Evolutionary conservation across 2,797 vertebrate species (phyloP), one percentile per base, ranked within the genome.

Genomic region (Erpetoichthys calabaricus): DNA sequence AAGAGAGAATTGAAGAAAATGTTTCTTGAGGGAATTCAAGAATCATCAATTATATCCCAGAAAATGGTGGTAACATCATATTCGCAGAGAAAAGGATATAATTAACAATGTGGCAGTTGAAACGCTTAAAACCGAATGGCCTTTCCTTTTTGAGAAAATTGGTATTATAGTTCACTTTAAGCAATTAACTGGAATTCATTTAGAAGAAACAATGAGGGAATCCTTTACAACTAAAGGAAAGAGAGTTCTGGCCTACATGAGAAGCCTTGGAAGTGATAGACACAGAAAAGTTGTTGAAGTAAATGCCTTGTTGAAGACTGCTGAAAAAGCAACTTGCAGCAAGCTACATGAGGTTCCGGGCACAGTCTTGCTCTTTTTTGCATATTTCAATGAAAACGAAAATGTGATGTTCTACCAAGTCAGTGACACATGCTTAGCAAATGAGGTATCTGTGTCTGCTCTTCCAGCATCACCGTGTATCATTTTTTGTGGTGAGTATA

Each of bases 401-500:
- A n/a, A n/a, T 7, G 47, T 49, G 47, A 49, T 49, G 47, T 49
- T 49, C n/a, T n/a, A 7, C n/a, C 47, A 49, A n/a, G 47, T n/a
- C 47, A 49, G n/a, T n/a, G n/a, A 49, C 47, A 49, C 47, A 7
- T 49, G n/a, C 47, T n/a, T 49, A n/a, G 25, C 25, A 25, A 25
- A 25, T 25, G 25, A 25, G 25, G 25, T 25, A 25, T 25, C 25
- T 25, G 25, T 7, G n/a, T 49, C 47, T n/a, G n/a, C 7, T 49
- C 47, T 49, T 49, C 25, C 51, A 57, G 46, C 53, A 25, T 25
- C 25, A 25, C 25, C 25, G 42, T 50, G 55, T 56, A 10, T 57
- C 51, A 56, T 50, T 53, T 45, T 61, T 53, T 50, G 56, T 50
- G 56, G 43, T 57, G 45, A 56, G 45, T 6, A 41, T 52, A 47